Percentiles rank a stretch among this genome's conserved stretches.
Evolutionary conservation across 2,113 vertebrate species (phyloP).

Genomic region (Macrotis lagotis): DNA sequence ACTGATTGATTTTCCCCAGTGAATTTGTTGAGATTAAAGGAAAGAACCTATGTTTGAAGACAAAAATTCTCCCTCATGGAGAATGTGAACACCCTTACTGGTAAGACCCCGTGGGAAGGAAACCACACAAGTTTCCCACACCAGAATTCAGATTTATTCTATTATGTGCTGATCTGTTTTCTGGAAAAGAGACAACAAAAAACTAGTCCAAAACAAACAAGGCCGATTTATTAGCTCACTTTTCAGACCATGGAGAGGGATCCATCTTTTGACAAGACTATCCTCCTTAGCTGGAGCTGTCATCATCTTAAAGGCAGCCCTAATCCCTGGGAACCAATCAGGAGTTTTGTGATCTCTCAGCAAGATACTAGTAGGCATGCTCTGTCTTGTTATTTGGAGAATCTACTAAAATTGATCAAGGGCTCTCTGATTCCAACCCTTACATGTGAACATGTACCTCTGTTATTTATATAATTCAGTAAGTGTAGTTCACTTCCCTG

Average conservation of each 20-base stretch:
- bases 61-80: neutral
- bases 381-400: neutral
- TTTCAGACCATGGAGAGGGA: neutral
- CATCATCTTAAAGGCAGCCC: neutral
- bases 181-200: neutral
- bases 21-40: neutral
- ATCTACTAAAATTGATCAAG: neutral
- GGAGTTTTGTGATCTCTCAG: neutral
- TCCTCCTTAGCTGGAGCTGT: neutral
- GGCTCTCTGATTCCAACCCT: neutral
- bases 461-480: conserved; percentile 35
- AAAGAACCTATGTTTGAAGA: neutral
- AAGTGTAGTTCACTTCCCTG: neutral
- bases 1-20: neutral
- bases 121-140: neutral
- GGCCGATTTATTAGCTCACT: neutral
- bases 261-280: neutral
- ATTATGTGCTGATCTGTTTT: neutral
- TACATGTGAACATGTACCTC: neutral
- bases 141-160: neutral
- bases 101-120: neutral
- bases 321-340: neutral
- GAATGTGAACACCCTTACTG: neutral
- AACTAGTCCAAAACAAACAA: neutral
- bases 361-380: neutral